Base-by-base conservation (phyloP, 2,113 vertebrate species). In the Danionella cerebrum region DNA sequence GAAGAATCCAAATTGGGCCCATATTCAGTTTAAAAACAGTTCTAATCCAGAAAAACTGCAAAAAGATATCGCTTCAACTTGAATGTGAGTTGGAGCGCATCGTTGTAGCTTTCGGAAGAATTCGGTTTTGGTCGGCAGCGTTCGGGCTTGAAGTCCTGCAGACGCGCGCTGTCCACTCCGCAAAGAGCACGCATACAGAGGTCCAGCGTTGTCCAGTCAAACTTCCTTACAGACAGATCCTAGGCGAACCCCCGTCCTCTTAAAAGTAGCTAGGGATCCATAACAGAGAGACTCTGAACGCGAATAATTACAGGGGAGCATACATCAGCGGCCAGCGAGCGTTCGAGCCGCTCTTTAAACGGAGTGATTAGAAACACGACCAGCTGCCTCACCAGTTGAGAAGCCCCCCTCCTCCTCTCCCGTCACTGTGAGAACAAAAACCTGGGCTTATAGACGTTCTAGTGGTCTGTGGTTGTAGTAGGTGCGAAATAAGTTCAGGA, bases 1-100 rank as follows among this genome's bases (percentile, higher is more conserved):
- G 67, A 25, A 85, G 50, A 16, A 85, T 78, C 86, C 87, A 87
- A 70, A 76, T 65, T 38, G 69, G 75, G 55, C 41, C 65, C 80
- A 86, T 88, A 83, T 83, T 89, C 58, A 68, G 63, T 14, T 64
- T 38, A 68, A 13, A 58, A 53, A 41, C 24, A 10, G 47, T 38
- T 13, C 62, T 47, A 78, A 74, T 84, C 76, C 79, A 76, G n/a
- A 59, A 24, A 35, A 18, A 19, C 8, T 6, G 6, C 12, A 35
- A 47, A 24, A 52, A 35, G 57, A 44, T 8, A 54, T 63, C 0
- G 66, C 41, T 75, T 63, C 74, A 74, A 38, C 11, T 71, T 41
- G 67, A 33, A 51, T 47, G 8, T 51, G 39, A 48, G 29, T 42
- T 12, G 45, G 11, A 31, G 41, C 8, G 67, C 14, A 10, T 38